phyloP scores from a whole-genome alignment of 2,113 vertebrate genomes.

The Orientallactaga bullata region DNA sequence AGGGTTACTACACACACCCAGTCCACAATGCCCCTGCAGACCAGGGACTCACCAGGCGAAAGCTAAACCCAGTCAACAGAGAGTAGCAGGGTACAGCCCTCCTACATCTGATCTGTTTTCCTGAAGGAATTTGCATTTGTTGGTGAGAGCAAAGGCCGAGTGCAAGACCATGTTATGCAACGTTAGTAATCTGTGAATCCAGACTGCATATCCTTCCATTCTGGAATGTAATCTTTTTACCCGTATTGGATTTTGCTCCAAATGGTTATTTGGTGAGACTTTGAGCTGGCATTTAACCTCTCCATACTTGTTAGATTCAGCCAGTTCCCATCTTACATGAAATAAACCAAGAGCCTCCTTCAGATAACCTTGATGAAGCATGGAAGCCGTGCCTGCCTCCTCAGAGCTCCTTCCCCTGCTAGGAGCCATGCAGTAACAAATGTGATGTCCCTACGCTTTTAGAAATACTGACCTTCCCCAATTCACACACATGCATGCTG shows the following conservation, averaged over 20 bases:
- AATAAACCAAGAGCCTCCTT: not conserved
- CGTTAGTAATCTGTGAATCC: not conserved
- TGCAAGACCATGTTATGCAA: not conserved
- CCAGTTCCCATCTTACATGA: not conserved
- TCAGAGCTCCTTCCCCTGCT: not conserved
- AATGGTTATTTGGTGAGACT: not conserved
- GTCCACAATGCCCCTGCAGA: too few relatives aligned
- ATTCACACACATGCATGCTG: accelerated
- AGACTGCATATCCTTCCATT: not conserved
- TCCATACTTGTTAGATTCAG: not conserved
- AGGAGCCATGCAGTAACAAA: accelerated
- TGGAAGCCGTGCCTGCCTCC: not conserved
- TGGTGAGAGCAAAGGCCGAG: not conserved
- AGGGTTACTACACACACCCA: not conserved
- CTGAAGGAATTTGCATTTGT: not conserved
- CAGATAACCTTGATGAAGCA: not conserved
- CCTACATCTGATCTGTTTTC: not conserved
- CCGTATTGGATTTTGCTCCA: not conserved
- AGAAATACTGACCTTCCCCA: accelerated
- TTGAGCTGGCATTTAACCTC: not conserved
- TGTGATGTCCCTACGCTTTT: not conserved
- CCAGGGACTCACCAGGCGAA: not conserved
- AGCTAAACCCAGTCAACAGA: not conserved
- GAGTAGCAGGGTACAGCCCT: accelerated
- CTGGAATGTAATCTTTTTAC: not conserved